Evolutionary conservation across 2,888 invertebrate genomes (phyloP), one percentile per base, ranked within the genome.

Genomic region (Aleiodes leptofemur): DNA sequence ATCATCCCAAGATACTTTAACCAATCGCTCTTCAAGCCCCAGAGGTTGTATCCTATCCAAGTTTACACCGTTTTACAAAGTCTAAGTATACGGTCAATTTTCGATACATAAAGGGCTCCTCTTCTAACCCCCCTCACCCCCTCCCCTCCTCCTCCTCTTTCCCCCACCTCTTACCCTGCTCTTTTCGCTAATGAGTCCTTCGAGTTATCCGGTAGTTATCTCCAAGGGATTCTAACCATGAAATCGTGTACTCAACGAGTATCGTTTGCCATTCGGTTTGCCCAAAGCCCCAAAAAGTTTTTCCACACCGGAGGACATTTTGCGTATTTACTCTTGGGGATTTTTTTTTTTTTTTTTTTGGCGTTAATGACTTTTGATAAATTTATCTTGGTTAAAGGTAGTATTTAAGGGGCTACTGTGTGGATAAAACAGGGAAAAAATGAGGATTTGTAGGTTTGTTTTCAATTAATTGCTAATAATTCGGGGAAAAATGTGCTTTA

Each of bases 141-240:
- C 23, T 2, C 23, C 2, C 23, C 23, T n/a, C 23, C 23, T 23
- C 23, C 23, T 23, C 23, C 23, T 23, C 23, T 1, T 38, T 38
- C 38, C 38, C 38, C n/a, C 8, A 6, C 6, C 43, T 43, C 43
- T 7, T 1, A 9, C 43, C 1, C 23, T 23, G 23, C 23, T 23
- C 59, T 31, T n/a, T 5, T 59, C 59, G 59, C n/a, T 59, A 59
- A 59, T 59, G 59, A 59, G 59, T 59, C 59, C 59, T 59, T 59
- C 59, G 59, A 59, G 59, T 59, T 59, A 59, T 59, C 31, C 59
- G 31, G 31, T 34, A 14, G 29, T 57, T 57, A 59, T 59, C 59
- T 59, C 43, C 59, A 59, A 59, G 59, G 59, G 13, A 59, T 59
- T 59, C 34, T 11, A 59, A 43, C 23, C 31, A 13, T 29, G 59